Base-by-base conservation (phyloP, 1,140 invertebrate genomes). In the Drosophila melanogaster region DNA sequence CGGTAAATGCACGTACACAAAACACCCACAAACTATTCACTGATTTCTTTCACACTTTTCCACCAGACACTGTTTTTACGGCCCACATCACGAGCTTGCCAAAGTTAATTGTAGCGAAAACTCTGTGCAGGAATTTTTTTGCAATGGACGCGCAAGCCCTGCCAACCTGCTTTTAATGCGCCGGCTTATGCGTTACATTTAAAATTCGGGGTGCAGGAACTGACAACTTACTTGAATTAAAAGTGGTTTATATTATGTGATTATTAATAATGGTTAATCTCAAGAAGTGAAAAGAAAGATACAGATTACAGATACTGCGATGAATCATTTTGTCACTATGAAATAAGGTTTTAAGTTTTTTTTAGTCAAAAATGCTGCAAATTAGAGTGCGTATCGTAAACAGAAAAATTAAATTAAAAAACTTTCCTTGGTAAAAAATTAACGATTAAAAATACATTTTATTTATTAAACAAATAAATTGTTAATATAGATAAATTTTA, bases 91-190 rank as follows among this genome's bases (percentile, higher is more conserved):
- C 49, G 44, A 54, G 54, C 43, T 58, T 46, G 30, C 30, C 50
- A 24, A 30, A 24, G 26, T 64, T 74, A 54, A 19, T 55, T 60
- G 47, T 53, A 47, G n/a, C 57, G 53, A 56, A 67, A 72, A 41
- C 59, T 81, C 69, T 81, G 81, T 86, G 67, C 60, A 85, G 81
- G 81, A 86, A 85, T 85, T 87, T 81, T 49, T 81, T 85, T 78
- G 78, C 83, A 85, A 85, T 80, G 78, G 81, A 85, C 81, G 81
- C 81, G 81, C 81, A 80, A 56, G 33, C 50, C 1, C 56, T 85
- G 81, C 77, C 81, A 85, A 85, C 37, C 46, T 33, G n/a, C 22
- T 38, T 15, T n/a, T 30, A 37, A 38, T 14, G 26, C 41, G 33
- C 50, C 22, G 49, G 37, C 17, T 22, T 24, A 66, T 47, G 59